Evolutionary conservation across 2,888 invertebrate genomes (phyloP).

Genomic region (Campoplex capitator): DNA sequence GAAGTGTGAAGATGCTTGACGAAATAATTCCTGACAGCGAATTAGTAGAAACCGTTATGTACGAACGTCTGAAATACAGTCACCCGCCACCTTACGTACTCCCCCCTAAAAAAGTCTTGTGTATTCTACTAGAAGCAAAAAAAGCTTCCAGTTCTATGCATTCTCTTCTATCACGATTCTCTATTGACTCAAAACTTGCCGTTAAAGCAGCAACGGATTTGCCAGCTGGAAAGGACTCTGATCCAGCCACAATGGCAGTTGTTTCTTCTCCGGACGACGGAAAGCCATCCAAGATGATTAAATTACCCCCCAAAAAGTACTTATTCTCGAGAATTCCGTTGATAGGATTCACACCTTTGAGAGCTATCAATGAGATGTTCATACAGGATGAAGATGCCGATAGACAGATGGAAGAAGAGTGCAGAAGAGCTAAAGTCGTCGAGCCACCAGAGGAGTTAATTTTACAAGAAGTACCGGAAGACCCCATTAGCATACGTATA

Average conservation of each 20-base stretch:
- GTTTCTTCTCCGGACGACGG: constrained; percentile 38
- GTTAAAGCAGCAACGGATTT: constrained; percentile 75
- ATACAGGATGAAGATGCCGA: constrained; percentile 73
- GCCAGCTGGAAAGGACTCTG: constrained; percentile 41
- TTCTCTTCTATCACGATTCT: constrained; percentile 82
- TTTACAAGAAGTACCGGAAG: constrained; percentile 68
- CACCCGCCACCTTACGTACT: constrained; percentile 80
- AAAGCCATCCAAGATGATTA: constrained; percentile 77
- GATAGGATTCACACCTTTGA: constrained; percentile 78
- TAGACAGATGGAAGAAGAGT: constrained; percentile 65
- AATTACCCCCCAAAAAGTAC: constrained; percentile 78
- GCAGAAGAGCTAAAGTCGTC: constrained; percentile 41
- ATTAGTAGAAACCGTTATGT: constrained; percentile 70
- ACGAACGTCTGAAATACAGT: constrained; percentile 79
- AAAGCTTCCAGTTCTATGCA: constrained; percentile 79
- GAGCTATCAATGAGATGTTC: constrained; percentile 80
- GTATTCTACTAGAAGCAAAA: constrained; percentile 79
- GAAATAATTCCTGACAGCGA: constrained; percentile 63
- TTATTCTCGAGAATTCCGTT: constrained; percentile 78
- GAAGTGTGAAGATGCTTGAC: constrained; percentile 75
- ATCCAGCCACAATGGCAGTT: constrained; percentile 58
- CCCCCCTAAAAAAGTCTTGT: constrained; percentile 77
- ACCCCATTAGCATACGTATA: constrained; percentile 70
- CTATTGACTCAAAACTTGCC: constrained; percentile 80
- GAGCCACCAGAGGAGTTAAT: constrained; percentile 27